phyloP scores from a whole-genome alignment of 2,113 vertebrate genomes.

The Seriola quinqueradiata region DNA sequence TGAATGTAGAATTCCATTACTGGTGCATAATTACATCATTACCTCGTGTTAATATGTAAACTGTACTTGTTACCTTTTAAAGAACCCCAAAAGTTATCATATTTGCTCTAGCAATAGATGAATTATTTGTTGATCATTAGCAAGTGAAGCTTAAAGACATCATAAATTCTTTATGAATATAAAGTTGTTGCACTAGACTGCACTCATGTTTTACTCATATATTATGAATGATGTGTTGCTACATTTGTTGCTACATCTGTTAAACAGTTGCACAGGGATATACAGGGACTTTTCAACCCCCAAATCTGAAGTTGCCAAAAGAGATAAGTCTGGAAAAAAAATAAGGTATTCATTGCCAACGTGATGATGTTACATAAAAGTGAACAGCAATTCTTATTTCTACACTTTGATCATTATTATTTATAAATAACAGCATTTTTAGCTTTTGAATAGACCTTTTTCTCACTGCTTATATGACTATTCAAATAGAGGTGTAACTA shows the following conservation, averaged over 20 bases:
- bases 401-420: background rate
- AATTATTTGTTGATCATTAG: conserved; percentile 44
- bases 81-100: background rate
- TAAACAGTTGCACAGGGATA: conserved; percentile 1
- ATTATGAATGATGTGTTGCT: conserved; percentile 45
- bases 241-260: conserved; percentile 40
- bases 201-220: conserved; percentile 34
- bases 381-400: background rate
- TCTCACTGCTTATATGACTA: background rate
- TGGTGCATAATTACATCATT: too few relatives aligned
- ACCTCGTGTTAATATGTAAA: background rate
- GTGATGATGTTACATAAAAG: background rate
- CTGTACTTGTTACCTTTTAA: background rate
- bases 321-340: background rate
- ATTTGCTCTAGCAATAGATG: conserved; percentile 11
- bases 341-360: background rate
- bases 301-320: background rate
- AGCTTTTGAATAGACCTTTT: background rate
- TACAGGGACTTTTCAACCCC: background rate
- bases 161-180: conserved; percentile 48
- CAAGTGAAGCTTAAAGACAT: conserved; percentile 39
- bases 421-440: background rate
- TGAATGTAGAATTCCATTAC: background rate
- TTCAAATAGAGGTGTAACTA: background rate
- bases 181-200: conserved; percentile 39